Evolutionary conservation across 53 echinoderm and acorn worm species (phyloP), one percentile per base, ranked within the genome.

Genomic region (Arbacia lixula): DNA sequence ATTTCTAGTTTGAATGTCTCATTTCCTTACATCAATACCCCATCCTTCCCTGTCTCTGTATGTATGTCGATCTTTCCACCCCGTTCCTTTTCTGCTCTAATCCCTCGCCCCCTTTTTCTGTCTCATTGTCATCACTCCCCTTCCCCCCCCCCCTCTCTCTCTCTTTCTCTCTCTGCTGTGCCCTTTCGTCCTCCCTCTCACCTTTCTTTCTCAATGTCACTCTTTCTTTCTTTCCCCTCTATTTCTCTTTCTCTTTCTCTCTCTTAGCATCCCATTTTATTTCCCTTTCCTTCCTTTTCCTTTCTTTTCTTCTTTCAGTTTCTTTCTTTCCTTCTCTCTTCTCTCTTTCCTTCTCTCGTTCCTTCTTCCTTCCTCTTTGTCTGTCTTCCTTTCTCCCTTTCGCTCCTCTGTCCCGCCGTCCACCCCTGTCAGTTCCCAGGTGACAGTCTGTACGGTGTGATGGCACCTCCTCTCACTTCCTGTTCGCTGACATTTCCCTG

Each of bases 401-500:
- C 63, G 5, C 26, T 2, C 26, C 32, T 16, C 29, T 31, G 10
- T 32, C 0, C 32, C 32, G 3, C 12, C 5, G 1, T 31, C 32
- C 10, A 9, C 25, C 31, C 12, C n/a, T 19, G 1, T 26, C 55
- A 4, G 0, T 55, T 26, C 20, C 12, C 55, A 34, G 64, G 64
- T 63, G 64, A 34, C 64, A 33, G 34, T 63, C 64, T 63, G 27
- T n/a, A n/a, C n/a, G 16, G 64, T 34, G 4, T 63, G 64, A 63
- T 36, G 36, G 64, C 64, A 68, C 68, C 68, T 68, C 39, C 25
- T 68, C 42, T 40, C 41, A 6, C n/a, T 68, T 68, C 67, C 68
- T 68, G 68, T 68, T n/a, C 68, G 22, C 4, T 68, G 68, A 68
- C 68, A 68, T 68, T 68, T 68, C 68, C 26, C 38, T 25, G 10